Percentiles rank a stretch among this genome's conserved stretches.
phyloP scores from a whole-genome alignment of 2,888 invertebrate species.

The Proisotoma minuta region DNA sequence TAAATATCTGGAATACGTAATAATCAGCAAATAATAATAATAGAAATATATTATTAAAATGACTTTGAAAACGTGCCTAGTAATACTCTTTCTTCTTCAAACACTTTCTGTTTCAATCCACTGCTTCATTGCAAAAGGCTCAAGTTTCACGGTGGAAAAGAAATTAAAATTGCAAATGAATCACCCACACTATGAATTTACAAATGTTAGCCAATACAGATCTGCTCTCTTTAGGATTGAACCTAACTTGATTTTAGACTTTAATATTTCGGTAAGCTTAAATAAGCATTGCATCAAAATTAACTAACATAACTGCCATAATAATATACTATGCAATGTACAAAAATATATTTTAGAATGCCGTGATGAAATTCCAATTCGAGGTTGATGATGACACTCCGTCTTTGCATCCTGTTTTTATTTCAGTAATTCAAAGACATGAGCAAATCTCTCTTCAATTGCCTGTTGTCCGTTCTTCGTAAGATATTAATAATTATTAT shows the following conservation, averaged over 20 bases:
- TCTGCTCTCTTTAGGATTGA: not conserved
- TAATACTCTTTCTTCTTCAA: not conserved
- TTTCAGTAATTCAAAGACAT: conserved; percentile 4
- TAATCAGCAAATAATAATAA: not conserved
- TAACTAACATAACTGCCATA: not conserved
- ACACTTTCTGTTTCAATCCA: not conserved
- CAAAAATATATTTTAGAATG: not conserved
- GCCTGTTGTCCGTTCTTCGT: not conserved
- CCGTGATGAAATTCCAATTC: not conserved
- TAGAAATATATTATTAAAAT: not conserved
- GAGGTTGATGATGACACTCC: conserved; percentile 3
- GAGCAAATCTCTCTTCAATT: not conserved
- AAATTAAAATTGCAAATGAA: no score
- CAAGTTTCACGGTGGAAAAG: no score
- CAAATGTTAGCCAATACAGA: not conserved
- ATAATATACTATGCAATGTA: not conserved
- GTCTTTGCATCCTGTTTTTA: not conserved
- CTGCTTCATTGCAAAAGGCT: not conserved
- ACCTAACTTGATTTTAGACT: not conserved
- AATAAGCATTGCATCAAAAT: not conserved
- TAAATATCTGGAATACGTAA: no score
- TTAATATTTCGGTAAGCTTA: not conserved
- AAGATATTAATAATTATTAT: not conserved
- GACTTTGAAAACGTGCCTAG: not conserved
- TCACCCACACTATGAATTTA: not conserved